A percentile compares a stretch with the other conserved stretches of the same genome.
phyloP scores from a whole-genome alignment of 2,888 invertebrate species.

The Pyrochroa serraticornis region DNA sequence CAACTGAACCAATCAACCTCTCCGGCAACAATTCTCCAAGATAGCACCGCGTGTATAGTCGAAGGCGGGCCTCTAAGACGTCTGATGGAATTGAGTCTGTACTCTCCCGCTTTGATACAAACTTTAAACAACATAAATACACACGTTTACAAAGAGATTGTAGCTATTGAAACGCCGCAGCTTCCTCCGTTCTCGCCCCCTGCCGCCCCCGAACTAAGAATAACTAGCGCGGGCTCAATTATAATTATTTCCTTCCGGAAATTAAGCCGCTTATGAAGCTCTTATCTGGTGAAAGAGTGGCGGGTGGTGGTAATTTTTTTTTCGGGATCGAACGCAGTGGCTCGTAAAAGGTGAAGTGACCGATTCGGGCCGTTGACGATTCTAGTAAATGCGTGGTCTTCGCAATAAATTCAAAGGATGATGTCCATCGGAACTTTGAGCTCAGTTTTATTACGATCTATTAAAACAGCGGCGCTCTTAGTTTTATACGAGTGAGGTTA shows the following conservation, averaged over 20 bases:
- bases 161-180: slow-evolving; percentile 30
- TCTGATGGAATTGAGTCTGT: slow-evolving; percentile 46
- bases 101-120: slow-evolving; percentile 42
- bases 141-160: slow-evolving; percentile 45
- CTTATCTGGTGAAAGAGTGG: too few relatives aligned
- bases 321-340: slow-evolving; percentile 1
- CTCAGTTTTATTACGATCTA: slow-evolving; percentile 48
- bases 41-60: slow-evolving; percentile 30
- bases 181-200: slow-evolving; percentile 9
- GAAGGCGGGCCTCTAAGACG: slow-evolving; percentile 41
- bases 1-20: slow-evolving; percentile 50
- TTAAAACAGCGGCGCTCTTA: slow-evolving; percentile 50
- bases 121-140: slow-evolving; percentile 49
- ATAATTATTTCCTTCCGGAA: slow-evolving; percentile 29
- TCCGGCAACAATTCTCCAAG: slow-evolving; percentile 45
- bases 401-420: slow-evolving; percentile 45
- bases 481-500: slow-evolving; percentile 44
- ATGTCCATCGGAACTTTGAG: slow-evolving; percentile 48
- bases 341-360: slow-evolving; percentile 15
- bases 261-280: slow-evolving; percentile 18
- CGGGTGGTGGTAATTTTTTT: slow-evolving; percentile 1
- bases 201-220: slow-evolving; percentile 12
- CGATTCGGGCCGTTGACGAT: not conserved
- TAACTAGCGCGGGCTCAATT: slow-evolving; percentile 17
- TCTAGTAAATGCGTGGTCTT: slow-evolving; percentile 38